Evolutionary conservation across 1,140 invertebrate species (phyloP), one percentile per base, ranked within the genome.

Genomic region (Stenopsyche tienmushanensis): DNA sequence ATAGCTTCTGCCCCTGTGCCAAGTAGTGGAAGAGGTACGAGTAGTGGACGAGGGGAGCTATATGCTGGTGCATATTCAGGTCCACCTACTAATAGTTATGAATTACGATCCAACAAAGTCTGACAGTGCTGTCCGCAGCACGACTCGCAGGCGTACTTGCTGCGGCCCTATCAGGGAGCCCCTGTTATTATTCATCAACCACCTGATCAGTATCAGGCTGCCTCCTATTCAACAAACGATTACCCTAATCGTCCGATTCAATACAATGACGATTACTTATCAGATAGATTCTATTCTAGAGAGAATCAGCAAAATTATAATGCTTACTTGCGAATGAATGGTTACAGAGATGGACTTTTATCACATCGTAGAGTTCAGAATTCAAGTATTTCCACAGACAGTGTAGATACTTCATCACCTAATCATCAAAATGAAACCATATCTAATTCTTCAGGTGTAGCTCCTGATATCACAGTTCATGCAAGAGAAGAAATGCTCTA

Each of bases 31-130:
- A 73, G 77, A 1, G 76, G 77, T 0, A 73, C 73, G 10, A 74
- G 73, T 69, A 72, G 70, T 1, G 73, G 75, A 0, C 74, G 79
- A 52, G 60, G 68, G 9, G 78, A 80, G 66, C 74, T 78, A 18
- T 81, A 81, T 72, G 79, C 79, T 41, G 74, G 75, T 67, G 79
- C 78, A 21, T 81, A 81, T 73, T 70, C 68, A 9, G 68, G 68
- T 9, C 68, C 68, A 26, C 50, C 50, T 1, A 18, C 20, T 15
- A 54, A 39, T 53, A 26, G 17, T 42, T 70, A 66, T 50, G 68
- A 70, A 63, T 34, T 70, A 21, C 60, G 68, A 5, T 62, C 68
- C 17, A 70, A 65, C 45, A 70, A 70, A 34, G 68, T 70, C 65
- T 70, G 68, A 70, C 68, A 70, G 65, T 70, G 45, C 45, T 62